phyloP scores from a whole-genome alignment of 2,888 invertebrate genomes.

The Disparrhopalites patrizii region DNA sequence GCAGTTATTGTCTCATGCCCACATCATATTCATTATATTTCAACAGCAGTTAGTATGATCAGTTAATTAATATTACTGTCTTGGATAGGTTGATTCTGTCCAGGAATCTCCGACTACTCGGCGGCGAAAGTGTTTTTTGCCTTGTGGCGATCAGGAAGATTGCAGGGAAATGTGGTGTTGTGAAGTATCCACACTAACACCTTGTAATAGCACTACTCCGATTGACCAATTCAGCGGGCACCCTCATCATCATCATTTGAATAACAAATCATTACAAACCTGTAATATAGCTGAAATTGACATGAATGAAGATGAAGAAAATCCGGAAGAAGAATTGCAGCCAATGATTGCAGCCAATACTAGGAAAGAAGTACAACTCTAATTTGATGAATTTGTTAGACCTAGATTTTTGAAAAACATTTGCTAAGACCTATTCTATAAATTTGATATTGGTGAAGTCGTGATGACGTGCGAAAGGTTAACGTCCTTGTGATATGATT shows the following conservation, averaged over 20 bases:
- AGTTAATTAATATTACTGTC: too few relatives aligned
- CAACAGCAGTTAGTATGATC: too few relatives aligned
- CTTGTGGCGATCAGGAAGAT: slow-evolving; percentile 40
- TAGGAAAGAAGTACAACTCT: not conserved
- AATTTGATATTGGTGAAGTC: too few relatives aligned
- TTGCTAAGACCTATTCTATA: not conserved
- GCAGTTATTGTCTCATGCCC: not conserved
- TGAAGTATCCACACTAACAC: slow-evolving; percentile 21
- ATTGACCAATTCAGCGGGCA: slow-evolving; percentile 9
- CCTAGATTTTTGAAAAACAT: not conserved
- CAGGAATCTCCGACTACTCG: slow-evolving; percentile 28
- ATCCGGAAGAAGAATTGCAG: slow-evolving; percentile 32
- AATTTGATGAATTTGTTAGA: not conserved
- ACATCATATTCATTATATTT: not conserved
- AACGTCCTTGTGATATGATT: too few relatives aligned
- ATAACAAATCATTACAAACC: not conserved
- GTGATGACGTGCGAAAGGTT: too few relatives aligned
- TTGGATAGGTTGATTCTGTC: slow-evolving; percentile 25
- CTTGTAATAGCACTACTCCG: slow-evolving; percentile 25
- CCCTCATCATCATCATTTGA: not conserved
- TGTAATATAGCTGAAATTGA: not conserved
- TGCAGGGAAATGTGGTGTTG: slow-evolving; percentile 44
- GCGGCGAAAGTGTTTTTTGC: slow-evolving; percentile 44
- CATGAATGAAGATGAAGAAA: slow-evolving; percentile 18
- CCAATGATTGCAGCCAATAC: slow-evolving; percentile 38